Evolutionary conservation across 1,140 invertebrate genomes (phyloP).

Genomic region (Achroia grisella): DNA sequence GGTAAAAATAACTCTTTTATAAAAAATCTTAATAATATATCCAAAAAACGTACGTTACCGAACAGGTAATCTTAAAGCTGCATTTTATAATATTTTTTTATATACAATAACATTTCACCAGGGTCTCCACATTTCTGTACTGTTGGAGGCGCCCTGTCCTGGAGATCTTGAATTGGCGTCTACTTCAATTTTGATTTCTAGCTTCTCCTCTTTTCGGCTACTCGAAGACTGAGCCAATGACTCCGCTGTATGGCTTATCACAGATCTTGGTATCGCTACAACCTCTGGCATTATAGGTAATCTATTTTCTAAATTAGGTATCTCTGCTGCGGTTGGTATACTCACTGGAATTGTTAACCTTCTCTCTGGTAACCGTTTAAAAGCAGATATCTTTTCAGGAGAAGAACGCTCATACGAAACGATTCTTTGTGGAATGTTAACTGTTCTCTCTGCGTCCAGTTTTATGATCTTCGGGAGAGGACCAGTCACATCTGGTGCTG

Average conservation of each 20-base stretch:
- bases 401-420: conserved; percentile 15
- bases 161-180: conserved; percentile 50
- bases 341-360: conserved; percentile 41
- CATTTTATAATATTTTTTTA: conserved; percentile 1
- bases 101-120: conserved; percentile 30
- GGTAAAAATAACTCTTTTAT: conserved; percentile 18
- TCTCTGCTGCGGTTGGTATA: conserved; percentile 34
- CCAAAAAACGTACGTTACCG: conserved; percentile 17
- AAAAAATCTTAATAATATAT: conserved; percentile 14
- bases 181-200: conserved; percentile 29
- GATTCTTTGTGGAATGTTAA: conserved; percentile 19
- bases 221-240: conserved; percentile 47
- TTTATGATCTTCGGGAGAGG: conserved; percentile 41
- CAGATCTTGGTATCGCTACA: conserved; percentile 26
- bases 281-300: conserved; percentile 7
- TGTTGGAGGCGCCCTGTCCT: conserved; percentile 36
- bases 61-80: conserved; percentile 42
- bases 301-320: conserved; percentile 11
- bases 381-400: conserved; percentile 34
- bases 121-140: conserved; percentile 57
- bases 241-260: conserved; percentile 61
- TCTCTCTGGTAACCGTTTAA: conserved; percentile 30
- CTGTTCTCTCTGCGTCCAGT: conserved; percentile 30
- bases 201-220: conserved; percentile 12
- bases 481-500: conserved; percentile 32